phyloP scores from a whole-genome alignment of 2,888 invertebrate species.

The Scrobipalpa atriplicella region DNA sequence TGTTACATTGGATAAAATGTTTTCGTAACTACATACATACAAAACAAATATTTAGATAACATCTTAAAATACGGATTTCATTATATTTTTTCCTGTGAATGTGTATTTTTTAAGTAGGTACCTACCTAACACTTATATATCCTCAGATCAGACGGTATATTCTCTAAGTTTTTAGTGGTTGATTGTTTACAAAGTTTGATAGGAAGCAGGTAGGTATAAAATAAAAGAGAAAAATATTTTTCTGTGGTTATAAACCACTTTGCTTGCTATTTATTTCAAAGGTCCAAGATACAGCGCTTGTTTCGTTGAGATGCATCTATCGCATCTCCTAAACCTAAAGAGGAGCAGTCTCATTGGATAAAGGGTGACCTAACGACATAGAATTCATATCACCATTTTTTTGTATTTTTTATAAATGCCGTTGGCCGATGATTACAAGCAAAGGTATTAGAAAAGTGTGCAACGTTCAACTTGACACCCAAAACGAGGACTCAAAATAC shows the following conservation, averaged over 20 bases:
- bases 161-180: too few species aligned
- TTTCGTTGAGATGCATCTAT: constrained; percentile 64
- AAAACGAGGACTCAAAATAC: constrained; percentile 78
- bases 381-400: constrained; percentile 52
- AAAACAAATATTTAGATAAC: too few species aligned
- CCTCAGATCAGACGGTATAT: too few species aligned
- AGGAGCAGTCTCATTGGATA: constrained; percentile 74
- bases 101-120: too few species aligned
- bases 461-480: constrained; percentile 73
- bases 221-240: not conserved
- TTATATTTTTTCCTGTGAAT: too few species aligned
- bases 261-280: constrained; percentile 69
- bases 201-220: not conserved
- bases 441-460: constrained; percentile 75
- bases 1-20: too few species aligned
- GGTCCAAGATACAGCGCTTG: constrained; percentile 68
- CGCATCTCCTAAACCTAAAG: constrained; percentile 61
- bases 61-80: too few species aligned
- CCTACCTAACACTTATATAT: too few species aligned
- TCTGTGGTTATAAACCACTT: constrained; percentile 68
- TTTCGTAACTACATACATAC: too few species aligned
- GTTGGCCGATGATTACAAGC: constrained; percentile 61
- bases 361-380: constrained; percentile 67
- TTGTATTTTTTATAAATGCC: constrained; percentile 67
- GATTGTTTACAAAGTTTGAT: too few species aligned